Evolutionary conservation across 1,140 invertebrate species (phyloP).

Genomic region (Drosophila kohkoa): DNA sequence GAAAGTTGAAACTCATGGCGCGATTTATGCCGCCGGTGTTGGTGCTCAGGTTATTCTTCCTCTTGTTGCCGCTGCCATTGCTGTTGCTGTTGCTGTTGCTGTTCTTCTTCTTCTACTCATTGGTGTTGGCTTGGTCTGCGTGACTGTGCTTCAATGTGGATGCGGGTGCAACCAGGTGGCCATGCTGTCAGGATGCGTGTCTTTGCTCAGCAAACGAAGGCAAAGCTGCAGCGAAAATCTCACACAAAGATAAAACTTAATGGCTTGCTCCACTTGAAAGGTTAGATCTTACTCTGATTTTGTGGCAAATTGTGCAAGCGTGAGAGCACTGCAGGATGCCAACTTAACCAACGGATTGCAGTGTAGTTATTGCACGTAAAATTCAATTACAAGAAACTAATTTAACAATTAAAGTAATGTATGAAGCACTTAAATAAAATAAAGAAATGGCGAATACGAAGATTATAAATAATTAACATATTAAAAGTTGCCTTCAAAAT

Average conservation of each 20-base stretch:
- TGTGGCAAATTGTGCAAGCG: slow-evolving; percentile 57
- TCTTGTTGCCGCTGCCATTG: neutral
- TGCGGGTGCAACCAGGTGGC: slow-evolving; percentile 41
- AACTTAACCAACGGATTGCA: slow-evolving; percentile 5
- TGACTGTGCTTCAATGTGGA: slow-evolving; percentile 12
- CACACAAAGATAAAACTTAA: slow-evolving; percentile 65
- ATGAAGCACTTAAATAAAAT: neutral
- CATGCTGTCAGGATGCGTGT: slow-evolving; percentile 38
- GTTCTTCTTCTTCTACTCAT: neutral
- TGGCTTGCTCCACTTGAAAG: slow-evolving; percentile 68
- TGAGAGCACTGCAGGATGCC: slow-evolving; percentile 13
- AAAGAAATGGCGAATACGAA: no score
- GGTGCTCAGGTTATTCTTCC: slow-evolving; percentile 1
- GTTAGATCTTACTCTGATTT: slow-evolving; percentile 69
- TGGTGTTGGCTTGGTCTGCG: slow-evolving; percentile 21
- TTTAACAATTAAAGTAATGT: neutral
- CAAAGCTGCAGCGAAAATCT: slow-evolving; percentile 50
- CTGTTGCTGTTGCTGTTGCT: neutral
- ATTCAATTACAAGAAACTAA: neutral
- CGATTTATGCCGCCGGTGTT: slow-evolving; percentile 73
- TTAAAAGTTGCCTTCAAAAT: no score
- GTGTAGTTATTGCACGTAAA: neutral
- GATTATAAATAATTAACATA: no score
- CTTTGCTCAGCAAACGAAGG: slow-evolving; percentile 59
- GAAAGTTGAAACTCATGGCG: slow-evolving; percentile 79